A percentile compares a stretch with the other conserved stretches of the same genome.
These are phyloP conservation scores for Takifugu flavidus DNA, from an alignment of 2,113 vertebrate genomes.

Conservation along the genomic window DNA sequence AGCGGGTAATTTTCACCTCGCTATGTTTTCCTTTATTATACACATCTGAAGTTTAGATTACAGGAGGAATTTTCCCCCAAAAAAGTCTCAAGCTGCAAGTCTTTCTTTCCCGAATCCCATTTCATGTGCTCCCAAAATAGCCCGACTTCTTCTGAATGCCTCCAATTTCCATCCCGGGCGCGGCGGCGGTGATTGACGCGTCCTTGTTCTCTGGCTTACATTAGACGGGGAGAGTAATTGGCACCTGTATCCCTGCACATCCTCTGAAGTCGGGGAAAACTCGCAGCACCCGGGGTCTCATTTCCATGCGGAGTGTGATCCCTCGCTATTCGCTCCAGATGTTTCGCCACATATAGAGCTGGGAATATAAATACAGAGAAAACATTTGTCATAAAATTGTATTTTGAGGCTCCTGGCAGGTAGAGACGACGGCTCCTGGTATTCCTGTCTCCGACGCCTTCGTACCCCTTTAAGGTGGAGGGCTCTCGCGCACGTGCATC, in stretches of 20 bases:
- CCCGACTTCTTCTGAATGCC: conserved; percentile 37
- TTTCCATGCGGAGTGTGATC: conserved; percentile 50
- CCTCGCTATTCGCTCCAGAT: conserved; percentile 59
- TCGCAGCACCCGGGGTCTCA: conserved; percentile 36
- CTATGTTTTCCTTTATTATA: conserved; percentile 29
- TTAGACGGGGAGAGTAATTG: conserved; percentile 68
- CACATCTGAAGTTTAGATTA: conserved; percentile 34
- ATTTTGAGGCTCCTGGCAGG: conserved; percentile 28
- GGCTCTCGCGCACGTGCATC: conserved; percentile 29
- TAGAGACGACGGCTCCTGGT: conserved; percentile 9
- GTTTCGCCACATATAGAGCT: conserved; percentile 36
- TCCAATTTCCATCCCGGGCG: conserved; percentile 54
- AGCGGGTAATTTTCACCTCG: conserved; percentile 21
- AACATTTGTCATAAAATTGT: conserved; percentile 30
- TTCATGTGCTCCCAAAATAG: conserved; percentile 54
- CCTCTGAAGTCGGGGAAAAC: conserved; percentile 36
- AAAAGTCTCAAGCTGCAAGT: conserved; percentile 30
- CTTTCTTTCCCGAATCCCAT: conserved; percentile 39
- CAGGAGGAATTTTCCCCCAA: conserved; percentile 20
- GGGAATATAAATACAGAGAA: conserved; percentile 35
- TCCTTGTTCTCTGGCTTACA: conserved; percentile 65
- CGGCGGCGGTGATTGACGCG: conserved; percentile 54
- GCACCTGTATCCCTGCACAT: conserved; percentile 54
- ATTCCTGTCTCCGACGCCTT: conserved; percentile 9
- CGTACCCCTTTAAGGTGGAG: conserved; percentile 25